These are phyloP conservation scores for Entomobrya proxima DNA, from an alignment of 2,888 invertebrate genomes.

Conservation along the genomic window DNA sequence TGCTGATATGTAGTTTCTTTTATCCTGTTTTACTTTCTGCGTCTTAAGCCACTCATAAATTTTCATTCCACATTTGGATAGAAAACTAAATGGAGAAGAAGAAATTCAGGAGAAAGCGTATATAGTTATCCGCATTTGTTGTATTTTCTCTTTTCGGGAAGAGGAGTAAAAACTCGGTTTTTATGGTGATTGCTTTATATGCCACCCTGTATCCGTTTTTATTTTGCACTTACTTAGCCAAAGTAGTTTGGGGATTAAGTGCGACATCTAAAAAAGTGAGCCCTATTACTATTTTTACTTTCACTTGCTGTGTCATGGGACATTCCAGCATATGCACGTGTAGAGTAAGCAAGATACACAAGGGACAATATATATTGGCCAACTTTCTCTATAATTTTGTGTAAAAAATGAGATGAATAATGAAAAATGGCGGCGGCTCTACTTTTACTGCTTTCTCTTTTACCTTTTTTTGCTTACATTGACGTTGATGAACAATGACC, in stretches of 20 bases:
- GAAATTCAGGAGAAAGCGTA: too few relatives aligned
- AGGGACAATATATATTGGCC: too few relatives aligned
- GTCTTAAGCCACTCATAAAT: conserved; percentile 26
- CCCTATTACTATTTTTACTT: not conserved
- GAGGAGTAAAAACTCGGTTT: not conserved
- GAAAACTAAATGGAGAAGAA: not conserved
- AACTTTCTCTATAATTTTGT: too few relatives aligned
- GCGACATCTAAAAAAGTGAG: conserved; percentile 38
- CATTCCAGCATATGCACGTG: too few relatives aligned
- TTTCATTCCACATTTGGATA: not conserved
- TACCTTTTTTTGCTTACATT: too few relatives aligned
- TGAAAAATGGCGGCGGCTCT: too few relatives aligned
- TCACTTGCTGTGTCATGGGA: not conserved
- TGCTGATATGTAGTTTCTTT: not conserved
- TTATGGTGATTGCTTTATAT: conserved; percentile 39
- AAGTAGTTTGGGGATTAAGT: conserved; percentile 33
- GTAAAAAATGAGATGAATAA: too few relatives aligned
- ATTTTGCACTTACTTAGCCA: conserved; percentile 33
- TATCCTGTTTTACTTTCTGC: not conserved
- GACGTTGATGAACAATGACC: too few relatives aligned
- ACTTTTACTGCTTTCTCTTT: too few relatives aligned
- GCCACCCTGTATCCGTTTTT: conserved; percentile 16
- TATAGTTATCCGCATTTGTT: conserved; percentile 11
- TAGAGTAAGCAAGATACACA: too few relatives aligned
- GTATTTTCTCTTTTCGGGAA: not conserved